Evolutionary conservation across 2,888 invertebrate species (phyloP).

Genomic region (Elegia similella): DNA sequence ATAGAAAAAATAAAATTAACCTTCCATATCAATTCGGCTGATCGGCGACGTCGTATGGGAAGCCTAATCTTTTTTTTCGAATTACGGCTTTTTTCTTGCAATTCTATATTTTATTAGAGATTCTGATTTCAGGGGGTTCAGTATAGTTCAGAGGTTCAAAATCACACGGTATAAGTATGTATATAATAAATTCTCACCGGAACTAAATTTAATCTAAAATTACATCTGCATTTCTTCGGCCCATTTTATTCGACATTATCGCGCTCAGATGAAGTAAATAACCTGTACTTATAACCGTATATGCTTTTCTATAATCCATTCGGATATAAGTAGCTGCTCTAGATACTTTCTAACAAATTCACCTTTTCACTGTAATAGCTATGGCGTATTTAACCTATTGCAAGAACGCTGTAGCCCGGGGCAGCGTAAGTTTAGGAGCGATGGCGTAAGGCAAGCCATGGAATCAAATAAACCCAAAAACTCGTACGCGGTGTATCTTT

Average conservation of each 20-base stretch:
- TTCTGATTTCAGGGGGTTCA: no score
- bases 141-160: no score
- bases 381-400: neutral
- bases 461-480: no score
- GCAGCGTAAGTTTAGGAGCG: neutral
- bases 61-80: no score
- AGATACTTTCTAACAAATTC: conserved; percentile 29
- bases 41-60: no score
- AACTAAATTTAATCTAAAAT: neutral
- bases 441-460: no score
- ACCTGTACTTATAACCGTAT: conserved; percentile 10
- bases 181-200: neutral
- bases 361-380: conserved; percentile 16
- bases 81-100: no score
- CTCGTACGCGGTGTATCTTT: no score
- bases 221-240: conserved; percentile 11
- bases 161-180: neutral
- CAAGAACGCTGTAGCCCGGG: neutral
- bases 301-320: conserved; percentile 11
- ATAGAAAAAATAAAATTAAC: no score
- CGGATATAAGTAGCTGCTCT: conserved; percentile 17
- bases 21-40: no score
- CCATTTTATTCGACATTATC: conserved; percentile 1
- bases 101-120: no score
- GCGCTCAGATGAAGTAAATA: conserved; percentile 2